Evolutionary conservation across 2,797 vertebrate genomes (phyloP).

Genomic region (Limnodromus scolopaceus): DNA sequence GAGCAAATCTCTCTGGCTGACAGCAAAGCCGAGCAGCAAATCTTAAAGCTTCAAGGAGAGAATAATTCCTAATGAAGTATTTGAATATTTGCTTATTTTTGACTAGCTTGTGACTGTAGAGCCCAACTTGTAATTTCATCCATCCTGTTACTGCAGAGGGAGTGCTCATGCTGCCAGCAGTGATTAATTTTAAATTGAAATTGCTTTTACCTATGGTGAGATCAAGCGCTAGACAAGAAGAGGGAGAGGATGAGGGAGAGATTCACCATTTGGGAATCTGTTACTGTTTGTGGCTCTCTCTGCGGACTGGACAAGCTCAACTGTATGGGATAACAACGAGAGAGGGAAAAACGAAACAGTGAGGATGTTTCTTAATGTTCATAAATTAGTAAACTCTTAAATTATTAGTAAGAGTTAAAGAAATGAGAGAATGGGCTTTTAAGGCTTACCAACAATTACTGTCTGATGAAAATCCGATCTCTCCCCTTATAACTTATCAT

Average conservation of each 20-base stretch:
- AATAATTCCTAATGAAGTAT: constrained; percentile 53
- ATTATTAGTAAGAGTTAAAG: neutral
- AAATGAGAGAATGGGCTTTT: constrained; percentile 36
- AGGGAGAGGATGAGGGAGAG: neutral
- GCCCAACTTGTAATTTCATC: constrained; percentile 33
- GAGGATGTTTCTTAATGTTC: neutral
- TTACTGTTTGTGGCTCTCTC: constrained; percentile 28
- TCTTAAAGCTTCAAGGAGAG: constrained; percentile 69
- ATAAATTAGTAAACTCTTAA: constrained; percentile 65
- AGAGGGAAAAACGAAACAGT: neutral
- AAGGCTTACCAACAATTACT: constrained; percentile 26
- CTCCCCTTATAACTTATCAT: neutral
- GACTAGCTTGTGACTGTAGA: constrained; percentile 15
- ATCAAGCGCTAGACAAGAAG: constrained; percentile 43
- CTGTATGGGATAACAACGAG: neutral
- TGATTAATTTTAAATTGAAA: constrained; percentile 52
- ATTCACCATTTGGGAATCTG: neutral
- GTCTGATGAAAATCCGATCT: constrained; percentile 5
- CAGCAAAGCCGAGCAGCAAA: constrained; percentile 70
- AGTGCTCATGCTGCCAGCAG: neutral
- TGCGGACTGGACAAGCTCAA: constrained; percentile 12
- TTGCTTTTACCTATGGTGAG: constrained; percentile 40
- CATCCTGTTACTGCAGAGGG: neutral
- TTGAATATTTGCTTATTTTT: constrained; percentile 61
- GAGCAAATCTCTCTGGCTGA: constrained; percentile 75